Conservation (phyloP, 2,888 invertebrate species). For the Chrysolina americana region DNA sequence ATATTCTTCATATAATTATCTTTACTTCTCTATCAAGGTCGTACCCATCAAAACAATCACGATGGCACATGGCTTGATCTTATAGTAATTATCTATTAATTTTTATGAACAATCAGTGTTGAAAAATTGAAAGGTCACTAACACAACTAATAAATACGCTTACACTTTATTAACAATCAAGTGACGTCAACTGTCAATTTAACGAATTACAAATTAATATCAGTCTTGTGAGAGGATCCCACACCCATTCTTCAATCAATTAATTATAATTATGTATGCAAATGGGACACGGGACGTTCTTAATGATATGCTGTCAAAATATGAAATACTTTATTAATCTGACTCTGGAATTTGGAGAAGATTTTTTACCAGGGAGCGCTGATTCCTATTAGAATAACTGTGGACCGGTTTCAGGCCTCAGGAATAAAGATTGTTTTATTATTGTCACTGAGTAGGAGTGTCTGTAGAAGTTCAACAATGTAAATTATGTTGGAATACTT, state of each 20-base stretch:
- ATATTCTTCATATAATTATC: too few relatives aligned
- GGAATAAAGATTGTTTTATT: neutral
- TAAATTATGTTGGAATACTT: neutral
- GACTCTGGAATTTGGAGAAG: neutral
- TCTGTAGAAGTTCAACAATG: neutral
- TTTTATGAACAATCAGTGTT: constrained; percentile 60
- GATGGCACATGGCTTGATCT: neutral
- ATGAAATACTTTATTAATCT: neutral
- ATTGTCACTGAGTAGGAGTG: neutral
- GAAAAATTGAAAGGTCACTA: constrained; percentile 59
- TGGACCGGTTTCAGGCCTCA: neutral
- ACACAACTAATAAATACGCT: constrained; percentile 56
- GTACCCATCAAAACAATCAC: neutral
- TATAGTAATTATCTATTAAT: constrained; percentile 55
- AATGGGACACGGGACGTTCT: constrained; percentile 30
- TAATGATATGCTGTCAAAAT: constrained; percentile 22
- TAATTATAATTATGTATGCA: constrained; percentile 47
- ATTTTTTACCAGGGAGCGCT: neutral
- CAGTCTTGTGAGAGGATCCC: constrained; percentile 43
- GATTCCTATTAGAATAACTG: constrained; percentile 3
- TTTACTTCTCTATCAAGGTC: constrained; percentile 1
- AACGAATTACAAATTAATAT: constrained; percentile 56
- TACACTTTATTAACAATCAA: constrained; percentile 57
- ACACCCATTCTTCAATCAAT: constrained; percentile 41
- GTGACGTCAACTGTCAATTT: constrained; percentile 61